Base-by-base conservation (phyloP, 1,140 invertebrate species). In the Conus betulinus region DNA sequence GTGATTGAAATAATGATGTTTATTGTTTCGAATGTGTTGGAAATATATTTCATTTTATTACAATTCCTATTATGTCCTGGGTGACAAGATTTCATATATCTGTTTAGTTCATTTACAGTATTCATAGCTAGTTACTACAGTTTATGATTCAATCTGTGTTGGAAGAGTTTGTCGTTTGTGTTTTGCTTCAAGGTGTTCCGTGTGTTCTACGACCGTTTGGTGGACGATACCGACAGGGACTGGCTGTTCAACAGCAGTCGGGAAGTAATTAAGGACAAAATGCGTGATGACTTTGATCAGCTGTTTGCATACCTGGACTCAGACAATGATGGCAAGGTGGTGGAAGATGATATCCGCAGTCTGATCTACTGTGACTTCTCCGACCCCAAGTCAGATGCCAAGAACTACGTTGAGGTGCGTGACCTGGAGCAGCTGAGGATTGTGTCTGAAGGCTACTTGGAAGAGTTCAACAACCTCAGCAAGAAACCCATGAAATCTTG, bases 401-500 rank as follows among this genome's bases (percentile, higher is more conserved):
- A 98, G 71, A 96, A 97, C 91, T 99, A 99, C 91, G 97, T 97
- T 91, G 98, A 99, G 96, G 98, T 98, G 0, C 95, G 96, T 4
- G 97, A 99, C 94, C 96, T 99, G 90, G 97, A 98, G 89, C 96
- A 97, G 85, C 95, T 99, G 74, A 97, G 97, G 90, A 96, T 96
- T 1, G 97, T 98, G 25, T 98, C 98, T 0, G 98, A 99, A 93
- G 97, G 97, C 1, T 99, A 98, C 95, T 96, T 99, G 20, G 97
- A 97, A 4, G 98, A 99, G 93, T 99, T 97, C 92, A 99, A 99
- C 94, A 98, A 98, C 88, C 98, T 99, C 97, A 98, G 98, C 39
- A 99, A 99, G 94, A 99, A 99, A 93, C 98, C 98, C 0, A 99
- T 99, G 98, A 98, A 98, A 98, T 96, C 96, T 99, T 79, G 98